phyloP scores from a whole-genome alignment of 1,140 invertebrate species.

The Meteorus sp. region DNA sequence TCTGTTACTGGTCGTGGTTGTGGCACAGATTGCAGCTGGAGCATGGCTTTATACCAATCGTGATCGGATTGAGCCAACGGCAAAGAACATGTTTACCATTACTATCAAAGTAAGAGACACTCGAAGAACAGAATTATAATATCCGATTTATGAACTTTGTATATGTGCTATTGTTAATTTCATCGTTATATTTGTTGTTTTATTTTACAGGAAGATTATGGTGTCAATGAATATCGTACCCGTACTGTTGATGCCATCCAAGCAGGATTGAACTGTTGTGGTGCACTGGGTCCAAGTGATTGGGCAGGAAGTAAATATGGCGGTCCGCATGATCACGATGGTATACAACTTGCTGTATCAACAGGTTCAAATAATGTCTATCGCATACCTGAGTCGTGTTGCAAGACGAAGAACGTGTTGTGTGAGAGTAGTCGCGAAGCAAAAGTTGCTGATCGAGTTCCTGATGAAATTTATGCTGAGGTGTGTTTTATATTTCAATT shows the following conservation, averaged over 20 bases:
- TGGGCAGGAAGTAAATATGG: constrained; percentile 68
- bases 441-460: constrained; percentile 56
- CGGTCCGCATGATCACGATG: constrained; percentile 48
- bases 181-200: neutral
- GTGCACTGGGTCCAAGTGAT: constrained; percentile 69
- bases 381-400: constrained; percentile 67
- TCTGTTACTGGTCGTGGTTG: constrained; percentile 73
- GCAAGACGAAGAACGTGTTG: constrained; percentile 52
- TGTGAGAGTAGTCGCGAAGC: constrained; percentile 59
- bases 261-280: constrained; percentile 71
- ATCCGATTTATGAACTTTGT: no score
- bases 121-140: no score
- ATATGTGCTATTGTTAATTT: no score
- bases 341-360: constrained; percentile 42
- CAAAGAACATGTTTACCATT: constrained; percentile 64
- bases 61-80: constrained; percentile 66
- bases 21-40: constrained; percentile 75
- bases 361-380: constrained; percentile 47
- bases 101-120: constrained; percentile 65
- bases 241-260: constrained; percentile 73
- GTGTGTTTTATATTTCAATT: constrained; percentile 40
- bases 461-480: constrained; percentile 60
- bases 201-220: constrained; percentile 65
- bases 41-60: constrained; percentile 73
- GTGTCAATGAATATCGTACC: constrained; percentile 64